A percentile compares a stretch with the other conserved stretches of the same genome.
Conservation (phyloP, 2,797 vertebrate species). For the Pelochelys cantorii region DNA sequence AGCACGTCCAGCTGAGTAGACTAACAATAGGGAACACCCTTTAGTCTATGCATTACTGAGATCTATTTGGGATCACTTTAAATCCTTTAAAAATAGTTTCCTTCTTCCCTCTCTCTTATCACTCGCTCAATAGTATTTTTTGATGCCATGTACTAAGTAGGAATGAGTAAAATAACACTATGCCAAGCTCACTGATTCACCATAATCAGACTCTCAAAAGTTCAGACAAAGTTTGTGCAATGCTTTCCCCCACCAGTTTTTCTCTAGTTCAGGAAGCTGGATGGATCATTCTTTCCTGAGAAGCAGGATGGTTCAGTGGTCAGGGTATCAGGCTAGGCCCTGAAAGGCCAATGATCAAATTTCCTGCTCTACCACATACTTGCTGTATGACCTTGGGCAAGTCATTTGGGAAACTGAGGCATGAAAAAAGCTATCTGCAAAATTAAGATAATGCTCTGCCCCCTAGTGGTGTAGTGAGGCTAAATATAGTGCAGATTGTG, state of each 20-base stretch:
- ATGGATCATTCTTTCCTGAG: not conserved
- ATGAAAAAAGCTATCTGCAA: too few species aligned
- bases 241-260: not conserved
- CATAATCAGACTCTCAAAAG: not conserved
- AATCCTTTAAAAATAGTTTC: not conserved
- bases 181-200: not conserved
- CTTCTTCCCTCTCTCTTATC: not conserved
- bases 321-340: not conserved
- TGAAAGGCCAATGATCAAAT: not conserved
- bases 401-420: too few species aligned
- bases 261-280: not conserved
- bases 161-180: not conserved
- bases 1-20: not conserved
- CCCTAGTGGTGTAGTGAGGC: too few species aligned
- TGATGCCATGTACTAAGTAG: not conserved
- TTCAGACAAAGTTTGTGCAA: not conserved
- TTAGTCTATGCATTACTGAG: not conserved
- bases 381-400: too few species aligned
- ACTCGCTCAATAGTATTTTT: not conserved
- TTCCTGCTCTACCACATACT: not conserved
- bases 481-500: too few species aligned
- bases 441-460: too few species aligned
- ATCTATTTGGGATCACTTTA: not conserved
- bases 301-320: not conserved
- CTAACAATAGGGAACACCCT: not conserved